phyloP scores from a whole-genome alignment of 1,140 invertebrate genomes.

The Kradibia gibbosae region DNA sequence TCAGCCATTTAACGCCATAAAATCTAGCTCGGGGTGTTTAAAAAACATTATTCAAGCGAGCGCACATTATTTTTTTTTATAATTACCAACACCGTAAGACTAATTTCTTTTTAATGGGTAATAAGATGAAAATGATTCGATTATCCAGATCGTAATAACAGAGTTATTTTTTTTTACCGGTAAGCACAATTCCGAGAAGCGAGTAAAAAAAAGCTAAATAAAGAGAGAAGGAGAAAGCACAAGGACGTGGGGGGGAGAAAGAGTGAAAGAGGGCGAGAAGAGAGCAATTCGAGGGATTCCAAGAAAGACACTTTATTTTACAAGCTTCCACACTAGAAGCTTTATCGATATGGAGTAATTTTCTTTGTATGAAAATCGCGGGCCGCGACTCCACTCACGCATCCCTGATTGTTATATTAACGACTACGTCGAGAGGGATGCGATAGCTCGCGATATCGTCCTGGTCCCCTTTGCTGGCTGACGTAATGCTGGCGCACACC shows the following conservation, averaged over 20 bases:
- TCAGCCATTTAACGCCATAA: not conserved
- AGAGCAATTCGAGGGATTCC: not conserved
- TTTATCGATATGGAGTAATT: slow-evolving; percentile 39
- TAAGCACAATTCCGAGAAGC: not conserved
- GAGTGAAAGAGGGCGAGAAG: no score
- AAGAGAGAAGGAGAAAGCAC: not conserved
- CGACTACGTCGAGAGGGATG: slow-evolving; percentile 11
- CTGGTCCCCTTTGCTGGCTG: slow-evolving; percentile 32
- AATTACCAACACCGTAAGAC: not conserved
- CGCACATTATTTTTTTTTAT: not conserved
- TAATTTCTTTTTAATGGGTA: slow-evolving; percentile 8
- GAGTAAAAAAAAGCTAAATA: not conserved
- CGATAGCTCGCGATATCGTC: slow-evolving; percentile 34
- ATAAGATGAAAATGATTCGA: slow-evolving; percentile 21
- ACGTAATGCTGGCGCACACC: not conserved
- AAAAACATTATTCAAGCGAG: not conserved
- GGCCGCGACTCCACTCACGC: not conserved
- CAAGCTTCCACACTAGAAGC: slow-evolving; percentile 2
- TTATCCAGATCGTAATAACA: slow-evolving; percentile 24
- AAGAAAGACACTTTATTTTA: slow-evolving; percentile 7
- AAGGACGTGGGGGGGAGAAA: not conserved
- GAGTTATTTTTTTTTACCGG: slow-evolving; percentile 16
- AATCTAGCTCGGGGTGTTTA: not conserved
- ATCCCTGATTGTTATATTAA: slow-evolving; percentile 37
- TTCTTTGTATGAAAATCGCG: slow-evolving; percentile 32